Percentiles rank a stretch among this genome's conserved stretches.
These are phyloP conservation scores for Anarsia innoxiella DNA, from an alignment of 2,888 invertebrate genomes.

Conservation along the genomic window DNA sequence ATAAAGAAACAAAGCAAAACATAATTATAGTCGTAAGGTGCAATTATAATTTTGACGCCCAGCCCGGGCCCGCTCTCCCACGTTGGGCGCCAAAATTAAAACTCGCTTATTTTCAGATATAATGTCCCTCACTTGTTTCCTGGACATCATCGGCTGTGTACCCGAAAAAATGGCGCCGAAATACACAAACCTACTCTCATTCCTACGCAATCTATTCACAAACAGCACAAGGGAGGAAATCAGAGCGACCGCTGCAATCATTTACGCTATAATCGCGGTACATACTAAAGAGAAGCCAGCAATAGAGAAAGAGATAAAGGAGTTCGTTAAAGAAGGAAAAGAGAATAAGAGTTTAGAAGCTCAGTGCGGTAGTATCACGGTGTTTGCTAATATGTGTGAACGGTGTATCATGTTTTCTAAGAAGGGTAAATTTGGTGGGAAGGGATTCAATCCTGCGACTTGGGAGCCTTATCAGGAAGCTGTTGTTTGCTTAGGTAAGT, in stretches of 20 bases:
- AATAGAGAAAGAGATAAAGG: conserved; percentile 66
- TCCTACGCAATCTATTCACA: conserved; percentile 78
- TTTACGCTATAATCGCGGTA: conserved; percentile 83
- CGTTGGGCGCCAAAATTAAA: not conserved
- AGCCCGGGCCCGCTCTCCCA: not conserved
- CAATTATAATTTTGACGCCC: too few species aligned
- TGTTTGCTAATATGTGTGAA: conserved; percentile 82
- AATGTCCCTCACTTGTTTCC: conserved; percentile 82
- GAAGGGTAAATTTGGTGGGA: conserved; percentile 54
- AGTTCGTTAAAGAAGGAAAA: conserved; percentile 68
- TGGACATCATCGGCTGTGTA: conserved; percentile 89
- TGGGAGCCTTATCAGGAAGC: conserved; percentile 78
- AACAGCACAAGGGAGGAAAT: conserved; percentile 84
- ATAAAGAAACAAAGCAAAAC: too few species aligned
- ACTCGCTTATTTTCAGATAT: conserved; percentile 60
- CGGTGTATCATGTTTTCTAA: conserved; percentile 74
- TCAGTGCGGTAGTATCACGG: conserved; percentile 86
- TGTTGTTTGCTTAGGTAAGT: conserved; percentile 75
- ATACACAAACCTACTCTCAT: conserved; percentile 78
- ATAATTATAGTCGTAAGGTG: too few species aligned
- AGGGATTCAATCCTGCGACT: conserved; percentile 56
- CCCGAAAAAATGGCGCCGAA: conserved; percentile 80
- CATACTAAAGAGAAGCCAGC: conserved; percentile 70
- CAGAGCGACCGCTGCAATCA: conserved; percentile 81
- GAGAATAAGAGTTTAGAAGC: conserved; percentile 79